Conservation (phyloP, 2,888 invertebrate genomes). For the Eretmocerus hayati region DNA sequence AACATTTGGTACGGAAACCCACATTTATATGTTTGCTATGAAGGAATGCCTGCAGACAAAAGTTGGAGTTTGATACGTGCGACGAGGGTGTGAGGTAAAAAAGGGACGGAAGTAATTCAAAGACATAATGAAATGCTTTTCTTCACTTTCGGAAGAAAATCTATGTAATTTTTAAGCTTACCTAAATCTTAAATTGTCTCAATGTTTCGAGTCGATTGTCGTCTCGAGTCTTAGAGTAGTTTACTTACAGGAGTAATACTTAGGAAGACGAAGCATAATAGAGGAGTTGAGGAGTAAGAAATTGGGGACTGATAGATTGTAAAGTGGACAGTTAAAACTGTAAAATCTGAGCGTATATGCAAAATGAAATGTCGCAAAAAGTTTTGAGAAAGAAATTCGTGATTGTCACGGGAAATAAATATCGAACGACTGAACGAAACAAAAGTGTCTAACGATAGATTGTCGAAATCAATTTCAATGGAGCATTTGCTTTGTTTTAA, state of each 20-base stretch:
- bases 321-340: constrained; percentile 18
- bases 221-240: constrained; percentile 21
- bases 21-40: constrained; percentile 15
- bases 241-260: constrained; percentile 17
- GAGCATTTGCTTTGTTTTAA: neutral
- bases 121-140: constrained; percentile 13
- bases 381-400: constrained; percentile 4
- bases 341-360: constrained; percentile 17
- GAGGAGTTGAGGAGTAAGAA: constrained; percentile 20
- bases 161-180: constrained; percentile 26
- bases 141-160: constrained; percentile 25
- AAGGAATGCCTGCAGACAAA: constrained; percentile 6
- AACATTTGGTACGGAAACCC: constrained; percentile 14
- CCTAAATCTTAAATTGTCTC: constrained; percentile 27
- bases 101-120: neutral
- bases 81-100: constrained; percentile 4
- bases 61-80: constrained; percentile 11
- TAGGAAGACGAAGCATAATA: constrained; percentile 19
- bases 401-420: constrained; percentile 15
- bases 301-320: constrained; percentile 24
- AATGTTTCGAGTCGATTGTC: constrained; percentile 23
- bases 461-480: constrained; percentile 10
- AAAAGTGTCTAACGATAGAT: constrained; percentile 19
- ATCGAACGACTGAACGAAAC: constrained; percentile 13
- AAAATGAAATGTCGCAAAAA: constrained; percentile 13